Conservation (phyloP, 1,140 invertebrate species). For the Bathynomus jamesi region DNA sequence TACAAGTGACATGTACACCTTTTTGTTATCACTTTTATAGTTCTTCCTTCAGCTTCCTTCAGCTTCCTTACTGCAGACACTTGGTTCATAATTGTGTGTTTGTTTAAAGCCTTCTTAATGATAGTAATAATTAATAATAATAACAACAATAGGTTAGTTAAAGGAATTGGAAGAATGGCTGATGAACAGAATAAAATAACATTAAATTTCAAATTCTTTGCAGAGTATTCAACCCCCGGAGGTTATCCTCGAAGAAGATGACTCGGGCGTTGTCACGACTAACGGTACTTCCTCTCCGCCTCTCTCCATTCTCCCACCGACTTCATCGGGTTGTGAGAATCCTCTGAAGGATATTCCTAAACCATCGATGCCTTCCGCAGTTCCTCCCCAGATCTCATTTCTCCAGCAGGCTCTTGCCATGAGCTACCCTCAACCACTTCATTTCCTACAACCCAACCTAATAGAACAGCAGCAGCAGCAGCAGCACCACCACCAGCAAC, state of each 20-base stretch:
- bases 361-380: slow-evolving; percentile 3
- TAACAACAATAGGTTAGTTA: too few species aligned
- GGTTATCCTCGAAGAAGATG: slow-evolving; percentile 30
- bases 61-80: too few species aligned
- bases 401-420: slow-evolving; percentile 32
- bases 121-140: too few species aligned
- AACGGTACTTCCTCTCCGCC: slow-evolving; percentile 16
- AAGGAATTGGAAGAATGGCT: too few species aligned
- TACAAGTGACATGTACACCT: too few species aligned
- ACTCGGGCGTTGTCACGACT: slow-evolving; percentile 5
- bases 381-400: slow-evolving; percentile 28
- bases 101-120: too few species aligned
- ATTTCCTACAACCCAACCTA: background rate
- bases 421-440: slow-evolving; percentile 25
- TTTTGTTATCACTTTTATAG: too few species aligned
- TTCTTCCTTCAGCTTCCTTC: too few species aligned
- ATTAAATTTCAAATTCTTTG: too few species aligned
- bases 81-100: too few species aligned
- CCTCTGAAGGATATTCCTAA: background rate
- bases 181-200: too few species aligned
- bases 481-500: slow-evolving; percentile 11
- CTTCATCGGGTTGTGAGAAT: slow-evolving; percentile 8
- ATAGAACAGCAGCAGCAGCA: slow-evolving; percentile 9
- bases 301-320: slow-evolving; percentile 18
- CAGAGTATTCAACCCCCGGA: slow-evolving; percentile 25